Conservation (phyloP, 2,888 invertebrate species). For the Lochmaea capreae region DNA sequence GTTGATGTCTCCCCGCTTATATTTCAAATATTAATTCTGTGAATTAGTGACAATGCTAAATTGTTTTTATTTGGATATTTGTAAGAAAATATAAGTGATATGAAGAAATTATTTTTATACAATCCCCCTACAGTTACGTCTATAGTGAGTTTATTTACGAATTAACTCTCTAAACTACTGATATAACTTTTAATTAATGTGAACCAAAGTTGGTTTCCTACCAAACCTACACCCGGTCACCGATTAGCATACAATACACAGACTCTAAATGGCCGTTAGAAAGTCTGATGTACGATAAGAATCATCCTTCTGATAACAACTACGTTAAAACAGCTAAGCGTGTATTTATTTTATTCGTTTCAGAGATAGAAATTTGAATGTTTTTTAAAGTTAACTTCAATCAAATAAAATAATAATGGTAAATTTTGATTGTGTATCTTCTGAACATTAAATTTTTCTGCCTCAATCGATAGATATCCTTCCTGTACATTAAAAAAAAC, state of each 20-base stretch:
- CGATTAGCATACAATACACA: constrained; percentile 35
- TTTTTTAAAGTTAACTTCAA: neutral
- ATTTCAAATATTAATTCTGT: too few relatives aligned
- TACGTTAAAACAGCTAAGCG: constrained; percentile 6
- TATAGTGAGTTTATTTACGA: neutral
- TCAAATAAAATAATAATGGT: neutral
- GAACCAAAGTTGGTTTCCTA: constrained; percentile 27
- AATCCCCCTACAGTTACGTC: constrained; percentile 6
- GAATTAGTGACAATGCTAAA: too few relatives aligned
- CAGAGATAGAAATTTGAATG: neutral
- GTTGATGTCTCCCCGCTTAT: too few relatives aligned
- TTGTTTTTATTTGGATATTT: too few relatives aligned
- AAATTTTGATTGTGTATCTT: too few relatives aligned
- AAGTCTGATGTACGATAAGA: constrained; percentile 28
- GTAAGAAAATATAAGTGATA: too few relatives aligned
- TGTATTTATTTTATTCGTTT: constrained; percentile 19
- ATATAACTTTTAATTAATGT: constrained; percentile 43
- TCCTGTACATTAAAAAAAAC: too few relatives aligned
- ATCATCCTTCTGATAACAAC: constrained; percentile 25
- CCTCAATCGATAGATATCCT: too few relatives aligned
- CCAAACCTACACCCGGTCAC: constrained; percentile 16
- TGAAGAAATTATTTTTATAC: neutral
- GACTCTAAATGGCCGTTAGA: constrained; percentile 33
- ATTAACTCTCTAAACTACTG: constrained; percentile 32
- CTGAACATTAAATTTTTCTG: too few relatives aligned